Base-by-base conservation (phyloP, 2,113 vertebrate species). In the Acanthisitta chloris region DNA sequence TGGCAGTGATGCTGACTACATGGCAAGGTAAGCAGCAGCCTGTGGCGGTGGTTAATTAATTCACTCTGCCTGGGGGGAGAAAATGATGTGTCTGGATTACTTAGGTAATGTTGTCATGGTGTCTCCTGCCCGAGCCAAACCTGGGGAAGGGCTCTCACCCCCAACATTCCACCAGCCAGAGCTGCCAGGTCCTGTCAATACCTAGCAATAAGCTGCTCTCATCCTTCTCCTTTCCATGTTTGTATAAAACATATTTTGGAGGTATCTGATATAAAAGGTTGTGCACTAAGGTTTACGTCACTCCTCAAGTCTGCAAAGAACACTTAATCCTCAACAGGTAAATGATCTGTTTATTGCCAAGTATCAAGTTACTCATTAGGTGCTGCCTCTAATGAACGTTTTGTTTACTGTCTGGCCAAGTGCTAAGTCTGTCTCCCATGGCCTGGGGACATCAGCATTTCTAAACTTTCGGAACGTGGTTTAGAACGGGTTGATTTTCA, bases 141-240 rank as follows among this genome's bases (percentile, higher is more conserved):
- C 45, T 82, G 58, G 14, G 28, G 9, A 17, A 88, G 52, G 17
- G 38, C 13, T 80, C 16, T 92, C 59, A 81, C 62, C 33, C 66
- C 52, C 82, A 90, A 90, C 36, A 90, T n/a, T 10, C 12, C 52
- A 77, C 80, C 45, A 80, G 76, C 49, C 42, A 77, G 83, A 88
- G 26, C 33, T 88, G 67, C 71, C 55, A 88, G 59, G 55, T 17
- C 71, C 91, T 95, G 80, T 95, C 96, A 96, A 51, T 94, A 90
- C 48, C 54, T 93, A 71, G 76, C 54, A 94, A 96, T 94, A 90
- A 97, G 4, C 16, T 66, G 43, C 29, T 92, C 81, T 72, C 64
- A 28, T 70, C 86, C 80, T 62, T 92, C 29, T 65, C 16, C 33
- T 88, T 93, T 73, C 46, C 18, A n/a, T 88, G 24, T 86, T 92